Evolutionary conservation across 2,888 invertebrate genomes (phyloP).

Genomic region (Pecten maximus): DNA sequence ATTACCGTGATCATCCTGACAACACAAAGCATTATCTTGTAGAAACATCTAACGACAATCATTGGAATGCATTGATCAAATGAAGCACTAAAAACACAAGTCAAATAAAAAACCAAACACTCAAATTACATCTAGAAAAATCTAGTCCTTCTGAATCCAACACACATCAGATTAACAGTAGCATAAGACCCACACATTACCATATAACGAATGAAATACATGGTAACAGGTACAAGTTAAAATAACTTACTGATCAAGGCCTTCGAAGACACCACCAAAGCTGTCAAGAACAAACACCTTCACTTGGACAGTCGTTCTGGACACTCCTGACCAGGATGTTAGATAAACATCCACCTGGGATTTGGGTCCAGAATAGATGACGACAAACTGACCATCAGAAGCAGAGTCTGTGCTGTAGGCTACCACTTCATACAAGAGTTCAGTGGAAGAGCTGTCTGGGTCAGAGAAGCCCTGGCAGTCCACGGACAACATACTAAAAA

Average conservation of each 20-base stretch:
- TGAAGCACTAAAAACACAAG: not conserved
- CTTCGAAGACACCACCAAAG: slow-evolving; percentile 56
- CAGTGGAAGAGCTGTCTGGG: slow-evolving; percentile 55
- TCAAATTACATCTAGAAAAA: no score
- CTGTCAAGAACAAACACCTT: slow-evolving; percentile 67
- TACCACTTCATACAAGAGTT: slow-evolving; percentile 60
- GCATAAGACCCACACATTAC: no score
- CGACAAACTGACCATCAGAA: slow-evolving; percentile 51
- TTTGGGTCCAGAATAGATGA: slow-evolving; percentile 65
- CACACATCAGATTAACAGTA: no score
- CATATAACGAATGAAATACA: no score
- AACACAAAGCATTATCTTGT: not conserved
- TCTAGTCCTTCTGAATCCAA: no score
- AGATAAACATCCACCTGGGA: slow-evolving; percentile 60
- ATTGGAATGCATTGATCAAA: no score
- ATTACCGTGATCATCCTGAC: slow-evolving; percentile 60
- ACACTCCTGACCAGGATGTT: slow-evolving; percentile 61
- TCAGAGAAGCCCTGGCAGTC: slow-evolving; percentile 66
- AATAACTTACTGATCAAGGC: slow-evolving; percentile 53
- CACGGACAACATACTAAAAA: slow-evolving; percentile 59
- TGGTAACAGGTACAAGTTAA: not conserved
- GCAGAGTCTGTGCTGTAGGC: slow-evolving; percentile 50
- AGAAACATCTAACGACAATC: not conserved
- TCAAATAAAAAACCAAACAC: not conserved
- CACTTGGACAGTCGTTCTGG: slow-evolving; percentile 55